Base-by-base conservation (phyloP, 2,888 invertebrate genomes). In the Scrobipalpa atriplicella region DNA sequence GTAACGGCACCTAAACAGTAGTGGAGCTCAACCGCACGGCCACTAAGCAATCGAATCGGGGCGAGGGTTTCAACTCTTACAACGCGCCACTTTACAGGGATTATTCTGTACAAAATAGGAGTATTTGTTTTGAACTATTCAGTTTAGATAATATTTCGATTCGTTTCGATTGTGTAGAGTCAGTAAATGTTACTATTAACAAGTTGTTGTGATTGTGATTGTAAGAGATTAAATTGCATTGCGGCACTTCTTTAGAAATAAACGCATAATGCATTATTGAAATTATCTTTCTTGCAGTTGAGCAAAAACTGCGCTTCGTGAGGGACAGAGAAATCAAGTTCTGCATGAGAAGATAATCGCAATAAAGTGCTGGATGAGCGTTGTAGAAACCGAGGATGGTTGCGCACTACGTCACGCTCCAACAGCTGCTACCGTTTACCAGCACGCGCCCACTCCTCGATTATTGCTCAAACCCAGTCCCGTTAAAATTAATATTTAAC, bases 1-100 rank as follows among this genome's bases (percentile, higher is more conserved):
- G 78, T 89, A 89, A 88, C 89, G 88, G 89, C 79, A 87, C 78
- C 83, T 83, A 82, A 82, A 83, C 81, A 81, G 80, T 78, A 81
- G 83, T 79, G 54, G 81, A 78, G 83, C 79, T 82, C 82, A 21
- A 82, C 52, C 64, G 39, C 64, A 64, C 51, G 82, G 79, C 75
- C 70, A 79, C 78, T 77, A 74, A 78, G 75, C 77, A 81, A 81
- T 80, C 78, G 77, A 82, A 81, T 76, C 79, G 78, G 78, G 79
- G 79, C 79, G 78, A 79, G 79, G 79, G 80, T 82, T 83, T 81
- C 81, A 78, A 82, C 80, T 78, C 74, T n/a, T 7, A 62, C 66
- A 18, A 62, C 29, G 18, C 47, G 36, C 52, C 52, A 36, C 64
- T 64, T 18, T 11, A 36, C 36, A 18, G 16, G 43, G 29, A 21